These are phyloP conservation scores for Kryptolebias marmoratus DNA, from an alignment of 2,113 vertebrate species.

Conservation along the genomic window DNA sequence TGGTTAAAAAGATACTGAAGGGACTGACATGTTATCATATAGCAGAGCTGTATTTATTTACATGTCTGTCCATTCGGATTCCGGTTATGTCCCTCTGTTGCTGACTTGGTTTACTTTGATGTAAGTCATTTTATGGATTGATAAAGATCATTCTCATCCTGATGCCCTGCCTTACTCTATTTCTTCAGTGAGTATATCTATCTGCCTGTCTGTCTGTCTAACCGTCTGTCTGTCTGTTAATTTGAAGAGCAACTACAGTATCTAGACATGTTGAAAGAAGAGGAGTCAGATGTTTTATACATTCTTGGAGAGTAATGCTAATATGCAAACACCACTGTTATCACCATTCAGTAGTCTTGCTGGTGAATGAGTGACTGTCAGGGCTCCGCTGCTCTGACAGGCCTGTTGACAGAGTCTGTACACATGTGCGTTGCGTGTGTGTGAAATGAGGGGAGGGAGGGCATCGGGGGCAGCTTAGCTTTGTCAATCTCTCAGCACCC, in stretches of 20 bases:
- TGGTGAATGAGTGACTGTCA: slow-evolving; percentile 69
- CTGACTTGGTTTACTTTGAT: slow-evolving; percentile 58
- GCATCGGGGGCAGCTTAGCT: slow-evolving; percentile 14
- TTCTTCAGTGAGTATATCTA: neutral
- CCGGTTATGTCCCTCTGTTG: slow-evolving; percentile 46
- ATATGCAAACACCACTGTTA: slow-evolving; percentile 72
- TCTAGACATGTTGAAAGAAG: neutral
- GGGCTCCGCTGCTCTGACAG: slow-evolving; percentile 49
- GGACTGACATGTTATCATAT: slow-evolving; percentile 48
- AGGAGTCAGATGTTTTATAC: slow-evolving; percentile 10
- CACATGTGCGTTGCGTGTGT: slow-evolving; percentile 19
- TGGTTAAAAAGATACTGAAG: slow-evolving; percentile 57
- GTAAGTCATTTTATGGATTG: slow-evolving; percentile 58
- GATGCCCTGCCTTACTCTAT: neutral
- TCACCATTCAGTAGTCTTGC: slow-evolving; percentile 31
- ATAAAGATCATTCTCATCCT: slow-evolving; percentile 51
- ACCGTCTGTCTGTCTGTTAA: slow-evolving; percentile 13
- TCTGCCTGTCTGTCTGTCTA: slow-evolving; percentile 15
- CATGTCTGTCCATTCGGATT: slow-evolving; percentile 54
- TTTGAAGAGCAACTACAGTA: neutral
- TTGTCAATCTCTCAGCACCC: slow-evolving; percentile 53
- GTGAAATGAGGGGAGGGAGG: neutral
- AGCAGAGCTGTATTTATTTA: slow-evolving; percentile 52
- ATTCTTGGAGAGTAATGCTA: slow-evolving; percentile 52
- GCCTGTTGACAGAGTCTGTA: slow-evolving; percentile 67